Percentiles rank a stretch among this genome's conserved stretches.
Evolutionary conservation across 2,113 vertebrate species (phyloP).

Genomic region (Garra rufa): DNA sequence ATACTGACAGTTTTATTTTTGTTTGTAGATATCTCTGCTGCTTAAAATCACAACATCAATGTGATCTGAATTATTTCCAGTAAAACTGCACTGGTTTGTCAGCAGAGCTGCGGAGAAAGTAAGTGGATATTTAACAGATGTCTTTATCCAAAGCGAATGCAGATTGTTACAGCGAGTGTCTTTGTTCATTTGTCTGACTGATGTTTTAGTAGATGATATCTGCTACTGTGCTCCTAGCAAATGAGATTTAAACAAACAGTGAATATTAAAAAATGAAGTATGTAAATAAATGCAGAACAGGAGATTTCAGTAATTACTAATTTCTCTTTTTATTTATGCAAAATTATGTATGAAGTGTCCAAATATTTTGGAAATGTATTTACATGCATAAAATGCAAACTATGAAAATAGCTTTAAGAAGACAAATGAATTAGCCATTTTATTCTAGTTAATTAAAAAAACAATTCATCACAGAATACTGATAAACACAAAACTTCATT

Average conservation of each 20-base stretch:
- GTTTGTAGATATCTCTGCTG: background rate
- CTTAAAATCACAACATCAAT: background rate
- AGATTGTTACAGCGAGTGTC: background rate
- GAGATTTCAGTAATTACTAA: background rate
- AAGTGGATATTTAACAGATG: background rate
- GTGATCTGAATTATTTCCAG: background rate
- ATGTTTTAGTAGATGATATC: background rate
- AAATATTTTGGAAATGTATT: background rate
- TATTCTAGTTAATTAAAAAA: background rate
- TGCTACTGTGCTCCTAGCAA: too few species aligned
- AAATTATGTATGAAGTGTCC: background rate
- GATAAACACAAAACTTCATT: background rate
- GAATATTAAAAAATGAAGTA: background rate
- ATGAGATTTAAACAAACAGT: background rate
- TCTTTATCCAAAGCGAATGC: background rate
- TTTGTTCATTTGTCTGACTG: background rate
- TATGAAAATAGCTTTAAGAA: too few species aligned
- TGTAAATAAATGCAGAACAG: background rate
- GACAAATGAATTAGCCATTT: too few species aligned
- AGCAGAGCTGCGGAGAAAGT: background rate
- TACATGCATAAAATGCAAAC: background rate
- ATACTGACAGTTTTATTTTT: background rate
- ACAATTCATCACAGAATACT: background rate
- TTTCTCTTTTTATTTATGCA: background rate
- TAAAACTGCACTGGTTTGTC: background rate